Evolutionary conservation across 2,797 vertebrate species (phyloP), one percentile per base, ranked within the genome.

Genomic region (Anas bernieri): DNA sequence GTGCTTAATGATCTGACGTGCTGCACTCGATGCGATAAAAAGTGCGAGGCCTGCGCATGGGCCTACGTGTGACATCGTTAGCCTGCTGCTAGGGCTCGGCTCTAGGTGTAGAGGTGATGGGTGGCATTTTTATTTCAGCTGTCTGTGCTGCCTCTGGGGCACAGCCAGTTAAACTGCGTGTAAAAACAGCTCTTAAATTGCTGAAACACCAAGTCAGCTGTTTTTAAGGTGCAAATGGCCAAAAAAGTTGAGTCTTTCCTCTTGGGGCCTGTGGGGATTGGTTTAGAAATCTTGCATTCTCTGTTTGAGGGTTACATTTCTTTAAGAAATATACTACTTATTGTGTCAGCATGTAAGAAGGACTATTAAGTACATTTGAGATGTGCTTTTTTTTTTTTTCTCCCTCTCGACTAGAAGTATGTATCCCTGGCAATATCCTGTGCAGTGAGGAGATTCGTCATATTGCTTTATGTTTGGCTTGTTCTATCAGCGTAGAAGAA

Each of bases 31-130:
- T n/a, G 21, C 21, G 63, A 20, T 66, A 85, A 45, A 13, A 76
- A 66, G 28, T 4, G 1, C 12, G 25, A 7, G 74, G 8, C 23
- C n/a, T 33, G 0, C 41, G 33, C 54, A 5, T 76, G 26, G 61
- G 16, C 23, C 26, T 93, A 35, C 10, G 3, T 78, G 8, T 15
- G 11, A 23, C 30, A 13, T 2, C 22, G 43, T 64, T 48, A 83
- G 41, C 13, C 33, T 84, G 59, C 9, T n/a, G 7, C 20, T 61
- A 26, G 62, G 25, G 22, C 50, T 89, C 64, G 70, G 28, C 41
- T 90, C 12, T 22, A 31, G 33, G 1, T 43, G 11, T 68, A 50
- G 31, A 74, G 33, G 3, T 62, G 62, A 83, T 16, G 59, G 70
- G 6, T 85, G 76, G 31, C 23, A 3, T 46, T 89, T 85, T 59